phyloP scores from a whole-genome alignment of 2,113 vertebrate genomes.

The Accipiter virgatus region DNA sequence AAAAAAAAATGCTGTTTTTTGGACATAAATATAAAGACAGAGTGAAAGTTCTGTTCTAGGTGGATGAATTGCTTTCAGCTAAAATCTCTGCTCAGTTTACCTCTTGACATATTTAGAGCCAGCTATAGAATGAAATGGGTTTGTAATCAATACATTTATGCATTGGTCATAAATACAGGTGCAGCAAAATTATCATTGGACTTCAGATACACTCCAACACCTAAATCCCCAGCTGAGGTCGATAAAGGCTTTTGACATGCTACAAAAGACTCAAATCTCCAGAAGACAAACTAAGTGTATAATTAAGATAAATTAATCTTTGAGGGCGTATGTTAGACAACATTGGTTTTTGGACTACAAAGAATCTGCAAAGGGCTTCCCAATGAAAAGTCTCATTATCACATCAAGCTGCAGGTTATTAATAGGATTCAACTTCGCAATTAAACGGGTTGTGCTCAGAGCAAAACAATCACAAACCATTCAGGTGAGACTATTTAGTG shows the following conservation, averaged over 20 bases:
- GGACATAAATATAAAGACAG: background rate
- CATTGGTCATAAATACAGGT: background rate
- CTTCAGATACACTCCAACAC: background rate
- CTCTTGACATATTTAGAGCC: background rate
- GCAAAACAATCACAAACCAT: background rate
- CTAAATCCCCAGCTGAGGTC: background rate
- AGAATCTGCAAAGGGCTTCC: background rate
- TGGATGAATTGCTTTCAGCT: background rate
- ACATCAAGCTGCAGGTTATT: background rate
- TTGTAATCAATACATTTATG: background rate
- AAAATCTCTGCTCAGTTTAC: background rate
- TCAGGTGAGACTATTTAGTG: background rate
- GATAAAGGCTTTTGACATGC: background rate
- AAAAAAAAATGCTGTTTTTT: background rate
- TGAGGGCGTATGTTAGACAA: background rate
- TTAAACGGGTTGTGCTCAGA: background rate
- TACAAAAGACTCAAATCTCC: background rate
- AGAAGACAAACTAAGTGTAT: background rate
- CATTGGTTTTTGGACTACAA: background rate
- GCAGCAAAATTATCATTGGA: background rate
- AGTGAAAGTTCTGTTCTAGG: background rate
- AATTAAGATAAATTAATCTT: background rate
- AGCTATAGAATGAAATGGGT: background rate
- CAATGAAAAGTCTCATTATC: background rate
- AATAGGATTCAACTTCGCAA: background rate